Base-by-base conservation (phyloP, 2,113 vertebrate species). In the Prolemur simus region DNA sequence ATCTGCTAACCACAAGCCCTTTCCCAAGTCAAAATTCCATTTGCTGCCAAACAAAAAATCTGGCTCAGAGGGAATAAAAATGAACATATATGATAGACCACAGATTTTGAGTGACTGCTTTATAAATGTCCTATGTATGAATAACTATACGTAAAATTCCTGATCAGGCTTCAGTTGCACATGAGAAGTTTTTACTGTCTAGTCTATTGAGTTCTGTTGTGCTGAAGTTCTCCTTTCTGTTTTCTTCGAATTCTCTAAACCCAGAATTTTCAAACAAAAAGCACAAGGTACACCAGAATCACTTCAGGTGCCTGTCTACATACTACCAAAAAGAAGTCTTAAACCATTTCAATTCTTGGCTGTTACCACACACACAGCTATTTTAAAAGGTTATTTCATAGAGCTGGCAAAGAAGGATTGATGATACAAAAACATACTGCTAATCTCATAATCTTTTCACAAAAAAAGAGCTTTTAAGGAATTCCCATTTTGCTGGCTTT, bases 341-440 rank as follows among this genome's bases (percentile, higher is more conserved):
- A 91, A 32, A 90, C 13, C 4, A 87, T 94, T 93, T 85, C 4
- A 14, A 58, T 73, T 94, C 20, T 93, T 95, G 74, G 34, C 32
- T 60, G 1, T 78, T 74, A 84, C 23, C 39, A 77, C 17, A 80
- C 52, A 77, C 42, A 73, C 6, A 69, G 1, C 27, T 88, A 2
- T 76, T 94, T 94, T 97, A 89, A 74, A 87, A 83, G 32, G 21
- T 63, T 5, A 82, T 95, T 97, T 96, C 32, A 23, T 78, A 73
- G 60, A 66, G 29, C 66, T 96, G 73, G 4, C 21, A 97, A 58
- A 14, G 37, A 90, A 98, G 58, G 4, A 73, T 45, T 78, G n/a
- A 86, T 8, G 49, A 74, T 12, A 92, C 1, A 54, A 42, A 2
- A 60, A 88, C 97, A 78, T 39, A 71, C 0, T 34, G 20, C 52